Evolutionary conservation across 2,888 invertebrate species (phyloP).

Genomic region (Trichopria drosophilae): DNA sequence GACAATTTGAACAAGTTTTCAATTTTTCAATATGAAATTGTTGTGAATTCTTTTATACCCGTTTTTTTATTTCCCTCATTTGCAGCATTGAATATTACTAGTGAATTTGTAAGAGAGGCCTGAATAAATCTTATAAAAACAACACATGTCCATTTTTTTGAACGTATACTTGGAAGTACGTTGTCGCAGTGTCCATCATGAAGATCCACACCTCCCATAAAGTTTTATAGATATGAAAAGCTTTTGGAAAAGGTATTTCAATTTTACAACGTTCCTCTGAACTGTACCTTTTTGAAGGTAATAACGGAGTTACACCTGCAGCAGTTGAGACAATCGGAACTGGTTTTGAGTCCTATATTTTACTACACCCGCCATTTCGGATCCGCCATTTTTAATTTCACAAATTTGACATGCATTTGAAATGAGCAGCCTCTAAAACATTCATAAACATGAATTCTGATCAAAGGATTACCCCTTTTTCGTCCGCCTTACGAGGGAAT

Average conservation of each 20-base stretch:
- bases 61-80: too few relatives aligned
- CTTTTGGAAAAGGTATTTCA: slow-evolving; percentile 6
- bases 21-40: slow-evolving; percentile 7
- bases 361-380: too few relatives aligned
- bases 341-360: slow-evolving; percentile 10
- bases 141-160: slow-evolving; percentile 35
- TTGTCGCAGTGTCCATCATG: slow-evolving; percentile 33
- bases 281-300: slow-evolving; percentile 1
- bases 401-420: too few relatives aligned
- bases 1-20: too few relatives aligned
- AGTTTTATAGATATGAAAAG: slow-evolving; percentile 4
- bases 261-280: too few relatives aligned
- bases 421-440: too few relatives aligned
- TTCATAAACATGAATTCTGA: too few relatives aligned
- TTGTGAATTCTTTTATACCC: too few relatives aligned
- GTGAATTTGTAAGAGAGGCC: slow-evolving; percentile 7
- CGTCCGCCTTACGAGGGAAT: too few relatives aligned
- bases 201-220: slow-evolving; percentile 16
- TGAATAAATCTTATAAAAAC: slow-evolving; percentile 11
- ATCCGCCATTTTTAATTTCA: too few relatives aligned
- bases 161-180: slow-evolving; percentile 29
- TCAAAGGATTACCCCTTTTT: too few relatives aligned
- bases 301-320: slow-evolving; percentile 1
- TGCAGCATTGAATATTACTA: slow-evolving; percentile 8
- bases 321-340: slow-evolving; percentile 8